These are phyloP conservation scores for Typhlichthys subterraneus DNA, from an alignment of 2,797 vertebrate genomes.

Conservation along the genomic window DNA sequence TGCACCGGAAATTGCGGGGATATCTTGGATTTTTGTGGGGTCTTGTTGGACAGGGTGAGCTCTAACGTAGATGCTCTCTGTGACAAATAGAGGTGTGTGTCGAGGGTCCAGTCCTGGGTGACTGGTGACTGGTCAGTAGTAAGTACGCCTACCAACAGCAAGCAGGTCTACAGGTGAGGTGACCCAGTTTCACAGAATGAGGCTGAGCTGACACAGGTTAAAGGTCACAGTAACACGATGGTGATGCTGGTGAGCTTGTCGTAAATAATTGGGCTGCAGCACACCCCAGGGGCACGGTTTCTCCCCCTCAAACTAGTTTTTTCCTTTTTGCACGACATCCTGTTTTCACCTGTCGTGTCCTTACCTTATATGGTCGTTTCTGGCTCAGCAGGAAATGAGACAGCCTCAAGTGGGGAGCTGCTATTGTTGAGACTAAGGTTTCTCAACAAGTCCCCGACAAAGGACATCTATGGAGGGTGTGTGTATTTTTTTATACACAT, in stretches of 20 bases:
- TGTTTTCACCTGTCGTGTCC: constrained; percentile 8
- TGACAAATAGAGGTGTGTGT: constrained; percentile 67
- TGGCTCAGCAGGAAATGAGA: constrained; percentile 2
- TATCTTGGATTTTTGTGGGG: constrained; percentile 82
- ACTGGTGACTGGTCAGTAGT: constrained; percentile 36
- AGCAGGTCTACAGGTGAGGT: constrained; percentile 38
- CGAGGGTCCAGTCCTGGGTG: constrained; percentile 44
- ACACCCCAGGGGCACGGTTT: constrained; percentile 26
- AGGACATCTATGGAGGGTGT: constrained; percentile 22
- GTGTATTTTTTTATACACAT: constrained; percentile 26
- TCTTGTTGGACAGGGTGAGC: constrained; percentile 67
- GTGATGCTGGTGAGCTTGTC: constrained; percentile 31
- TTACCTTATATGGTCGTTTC: not conserved
- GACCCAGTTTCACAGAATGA: constrained; percentile 54
- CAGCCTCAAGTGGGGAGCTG: constrained; percentile 23
- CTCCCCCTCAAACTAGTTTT: not conserved
- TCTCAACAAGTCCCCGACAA: constrained; percentile 43
- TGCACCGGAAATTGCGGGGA: constrained; percentile 82
- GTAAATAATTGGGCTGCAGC: constrained; percentile 11
- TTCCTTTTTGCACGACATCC: not conserved
- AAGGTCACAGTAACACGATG: constrained; percentile 36
- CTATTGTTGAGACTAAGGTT: constrained; percentile 32
- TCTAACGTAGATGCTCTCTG: constrained; percentile 76
- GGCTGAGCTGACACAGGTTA: constrained; percentile 13
- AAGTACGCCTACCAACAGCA: constrained; percentile 33